Base-by-base conservation (phyloP, 2,797 vertebrate species). In the Aplochiton taeniatus region DNA sequence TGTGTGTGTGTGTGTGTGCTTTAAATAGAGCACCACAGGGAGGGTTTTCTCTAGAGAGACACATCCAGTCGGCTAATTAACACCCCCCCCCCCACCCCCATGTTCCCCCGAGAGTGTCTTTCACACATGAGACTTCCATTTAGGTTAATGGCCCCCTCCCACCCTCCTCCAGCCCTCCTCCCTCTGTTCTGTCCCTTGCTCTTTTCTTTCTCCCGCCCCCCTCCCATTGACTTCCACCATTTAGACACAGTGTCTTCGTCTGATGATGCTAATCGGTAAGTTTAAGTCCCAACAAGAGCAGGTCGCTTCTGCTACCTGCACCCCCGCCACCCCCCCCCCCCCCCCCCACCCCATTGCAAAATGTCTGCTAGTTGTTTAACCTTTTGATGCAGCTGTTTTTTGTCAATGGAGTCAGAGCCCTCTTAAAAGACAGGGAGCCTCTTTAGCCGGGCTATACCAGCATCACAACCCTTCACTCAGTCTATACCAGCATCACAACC, bases 161-260 rank as follows among this genome's bases (percentile, higher is more conserved):
- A 16, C 31, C 31, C 5, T 16, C 16, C 13, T 45, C 47, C 8
- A 12, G 9, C 13, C 20, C 17, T 47, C 31, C 60, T 44, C n/a
- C n/a, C 51, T 14, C 20, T 17, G 31, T 17, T 41, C 50, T 62
- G 43, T 50, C 43, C 16, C 16, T 9, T 8, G 7, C 11, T 46
- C 47, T 47, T 48, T 46, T 11, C 60, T 31, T 48, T 61, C 48
- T 48, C 31, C 60, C n/a, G 14, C 17, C 20, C 59, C 18, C 48
- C 46, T 20, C 48, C n/a, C 42, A 52, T 17, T 17, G 60, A 62
- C 60, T 31, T 31, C 31, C 31, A 62, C 49, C 9, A 16, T 41
- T 50, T 51, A 51, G 12, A 42, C 48, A 59, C 58, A 9, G 44
- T 59, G 31, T 52, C 49, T 31, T 49, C 48, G 11, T 31, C 50